Percentiles rank a stretch among this genome's conserved stretches.
phyloP scores from a whole-genome alignment of 2,113 vertebrate genomes.

The Aplodontia rufa region DNA sequence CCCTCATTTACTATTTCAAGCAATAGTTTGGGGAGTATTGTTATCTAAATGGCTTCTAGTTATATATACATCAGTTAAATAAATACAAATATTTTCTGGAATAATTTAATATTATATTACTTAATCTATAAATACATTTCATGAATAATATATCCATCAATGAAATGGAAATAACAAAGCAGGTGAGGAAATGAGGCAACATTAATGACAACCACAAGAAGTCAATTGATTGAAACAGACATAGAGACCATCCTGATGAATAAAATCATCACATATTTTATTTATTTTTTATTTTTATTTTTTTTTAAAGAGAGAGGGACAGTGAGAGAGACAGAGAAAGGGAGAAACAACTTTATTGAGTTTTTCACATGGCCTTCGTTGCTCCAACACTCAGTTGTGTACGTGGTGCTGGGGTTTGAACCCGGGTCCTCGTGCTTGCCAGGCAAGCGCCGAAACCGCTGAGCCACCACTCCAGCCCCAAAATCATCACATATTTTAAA shows the following conservation, averaged over 20 bases:
- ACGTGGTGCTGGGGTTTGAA: too few species aligned
- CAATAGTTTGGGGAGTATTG: too few species aligned
- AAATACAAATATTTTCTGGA: not conserved
- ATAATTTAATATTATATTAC: not conserved
- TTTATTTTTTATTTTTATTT: too few species aligned
- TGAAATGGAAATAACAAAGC: not conserved
- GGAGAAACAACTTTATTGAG: too few species aligned
- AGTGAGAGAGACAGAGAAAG: too few species aligned
- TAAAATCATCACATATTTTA: not conserved
- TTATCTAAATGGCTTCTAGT: not conserved
- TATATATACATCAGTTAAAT: not conserved
- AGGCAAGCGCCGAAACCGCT: too few species aligned
- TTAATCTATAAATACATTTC: not conserved
- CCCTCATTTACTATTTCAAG: too few species aligned
- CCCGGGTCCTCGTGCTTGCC: too few species aligned
- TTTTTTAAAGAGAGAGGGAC: too few species aligned
- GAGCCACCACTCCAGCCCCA: too few species aligned
- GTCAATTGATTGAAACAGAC: not conserved
- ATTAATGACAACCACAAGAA: not conserved
- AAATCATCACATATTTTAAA: not conserved
- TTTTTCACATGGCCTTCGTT: too few species aligned
- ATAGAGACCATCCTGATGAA: not conserved
- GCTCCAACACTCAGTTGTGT: too few species aligned
- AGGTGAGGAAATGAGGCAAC: not conserved
- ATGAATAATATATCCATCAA: not conserved